phyloP scores from a whole-genome alignment of 2,888 invertebrate species.

The Ennomos fuscantarius region DNA sequence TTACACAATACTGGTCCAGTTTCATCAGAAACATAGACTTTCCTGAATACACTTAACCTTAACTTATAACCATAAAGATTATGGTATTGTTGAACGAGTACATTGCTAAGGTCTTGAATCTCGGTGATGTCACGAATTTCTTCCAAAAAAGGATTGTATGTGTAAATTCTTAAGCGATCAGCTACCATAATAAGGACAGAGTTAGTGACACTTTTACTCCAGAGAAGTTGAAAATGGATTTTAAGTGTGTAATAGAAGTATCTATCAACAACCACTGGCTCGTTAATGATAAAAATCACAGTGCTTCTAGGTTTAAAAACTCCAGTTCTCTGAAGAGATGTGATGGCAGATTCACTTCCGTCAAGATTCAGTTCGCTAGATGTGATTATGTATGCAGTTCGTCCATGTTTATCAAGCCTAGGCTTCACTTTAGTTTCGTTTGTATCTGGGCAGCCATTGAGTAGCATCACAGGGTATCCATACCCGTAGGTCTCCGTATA shows the following conservation, averaged over 20 bases:
- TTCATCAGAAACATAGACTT: conserved; percentile 60
- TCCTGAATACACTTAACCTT: conserved; percentile 69
- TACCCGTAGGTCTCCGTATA: conserved; percentile 69
- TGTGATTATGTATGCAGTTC: conserved; percentile 73
- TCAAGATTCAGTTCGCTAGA: conserved; percentile 63
- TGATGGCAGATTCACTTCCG: conserved; percentile 62
- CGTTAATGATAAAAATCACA: conserved; percentile 72
- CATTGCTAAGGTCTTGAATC: conserved; percentile 60
- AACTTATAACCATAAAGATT: conserved; percentile 66
- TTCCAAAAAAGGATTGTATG: conserved; percentile 79
- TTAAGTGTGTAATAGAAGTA: conserved; percentile 71
- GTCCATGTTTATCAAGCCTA: conserved; percentile 70
- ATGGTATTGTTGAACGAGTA: conserved; percentile 60
- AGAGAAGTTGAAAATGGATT: conserved; percentile 77
- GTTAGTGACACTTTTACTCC: conserved; percentile 82
- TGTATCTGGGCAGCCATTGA: conserved; percentile 67
- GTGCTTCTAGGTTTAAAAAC: conserved; percentile 74
- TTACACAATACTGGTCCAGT: conserved; percentile 63
- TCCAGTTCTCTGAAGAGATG: conserved; percentile 67
- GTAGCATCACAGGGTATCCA: conserved; percentile 72
- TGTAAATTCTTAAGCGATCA: conserved; percentile 70
- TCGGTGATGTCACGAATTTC: conserved; percentile 69
- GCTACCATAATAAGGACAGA: conserved; percentile 68
- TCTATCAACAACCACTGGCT: conserved; percentile 57
- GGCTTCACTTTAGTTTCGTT: conserved; percentile 67